phyloP scores from a whole-genome alignment of 2,888 invertebrate genomes.

The Pristionchus arcanus region DNA sequence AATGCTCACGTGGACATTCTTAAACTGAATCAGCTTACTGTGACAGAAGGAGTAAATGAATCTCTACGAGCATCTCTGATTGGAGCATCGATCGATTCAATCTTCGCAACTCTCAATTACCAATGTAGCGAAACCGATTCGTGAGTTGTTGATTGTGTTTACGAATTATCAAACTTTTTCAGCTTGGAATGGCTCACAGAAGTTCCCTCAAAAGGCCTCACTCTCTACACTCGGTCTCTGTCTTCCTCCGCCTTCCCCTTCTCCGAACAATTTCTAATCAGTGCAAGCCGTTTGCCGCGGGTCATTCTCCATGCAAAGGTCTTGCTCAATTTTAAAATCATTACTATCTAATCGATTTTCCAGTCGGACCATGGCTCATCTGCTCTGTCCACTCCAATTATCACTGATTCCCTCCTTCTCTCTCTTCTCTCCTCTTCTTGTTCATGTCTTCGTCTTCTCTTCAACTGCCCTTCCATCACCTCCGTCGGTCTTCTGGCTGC shows the following conservation, averaged over 20 bases:
- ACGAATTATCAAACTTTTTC: neutral
- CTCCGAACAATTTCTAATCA: neutral
- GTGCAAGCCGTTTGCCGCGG: neutral
- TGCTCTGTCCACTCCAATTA: neutral
- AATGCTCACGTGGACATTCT: slow-evolving; percentile 6
- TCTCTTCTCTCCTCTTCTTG: slow-evolving; percentile 7
- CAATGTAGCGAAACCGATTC: neutral
- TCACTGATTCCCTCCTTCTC: slow-evolving; percentile 28
- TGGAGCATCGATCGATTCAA: neutral
- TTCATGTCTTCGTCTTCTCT: slow-evolving; percentile 21
- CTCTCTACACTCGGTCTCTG: neutral
- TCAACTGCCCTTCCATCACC: slow-evolving; percentile 2
- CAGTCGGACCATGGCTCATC: slow-evolving; percentile 15
- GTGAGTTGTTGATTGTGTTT: neutral
- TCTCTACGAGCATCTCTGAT: neutral
- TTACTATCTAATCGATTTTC: neutral
- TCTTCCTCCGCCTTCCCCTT: neutral
- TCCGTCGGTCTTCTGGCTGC: neutral
- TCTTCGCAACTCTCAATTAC: slow-evolving; percentile 15
- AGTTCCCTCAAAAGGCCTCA: neutral
- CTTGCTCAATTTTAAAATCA: neutral
- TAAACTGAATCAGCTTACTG: slow-evolving; percentile 22
- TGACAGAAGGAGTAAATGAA: neutral
- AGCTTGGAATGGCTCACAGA: neutral
- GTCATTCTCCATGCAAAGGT: slow-evolving; percentile 12